phyloP scores from a whole-genome alignment of 1,140 invertebrate genomes.

The Aporrectodea caliginosa region DNA sequence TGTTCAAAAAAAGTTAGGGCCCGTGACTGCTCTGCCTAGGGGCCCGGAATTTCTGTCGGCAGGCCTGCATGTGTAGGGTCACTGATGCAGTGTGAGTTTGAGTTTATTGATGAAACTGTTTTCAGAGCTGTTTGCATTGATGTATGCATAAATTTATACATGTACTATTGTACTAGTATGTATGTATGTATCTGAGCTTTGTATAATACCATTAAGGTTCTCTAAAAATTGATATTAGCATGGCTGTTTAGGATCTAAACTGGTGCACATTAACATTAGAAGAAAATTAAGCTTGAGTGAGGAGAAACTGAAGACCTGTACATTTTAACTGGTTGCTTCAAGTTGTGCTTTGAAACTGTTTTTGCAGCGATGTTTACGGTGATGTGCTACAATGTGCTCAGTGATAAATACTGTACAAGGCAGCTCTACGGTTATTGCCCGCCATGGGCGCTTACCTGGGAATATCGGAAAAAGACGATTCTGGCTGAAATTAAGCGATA shows the following conservation, averaged over 20 bases:
- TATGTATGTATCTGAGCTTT: too few relatives aligned
- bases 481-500: constrained; percentile 93
- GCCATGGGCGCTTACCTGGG: constrained; percentile 95
- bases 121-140: background rate
- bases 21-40: too few relatives aligned
- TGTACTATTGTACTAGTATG: too few relatives aligned
- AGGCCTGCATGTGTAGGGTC: background rate
- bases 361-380: constrained; percentile 87
- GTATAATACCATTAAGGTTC: too few relatives aligned
- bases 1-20: too few relatives aligned
- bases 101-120: background rate
- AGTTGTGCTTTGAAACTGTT: background rate
- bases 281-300: background rate
- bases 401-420: constrained; percentile 96
- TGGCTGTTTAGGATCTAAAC: too few relatives aligned
- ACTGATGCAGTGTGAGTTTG: background rate
- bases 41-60: too few relatives aligned
- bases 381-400: constrained; percentile 99
- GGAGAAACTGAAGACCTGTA: constrained; percentile 27
- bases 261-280: background rate
- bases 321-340: background rate
- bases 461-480: constrained; percentile 96
- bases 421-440: constrained; percentile 93
- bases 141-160: background rate
- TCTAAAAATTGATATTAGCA: too few relatives aligned